phyloP scores from a whole-genome alignment of 2,888 invertebrate species.

The Linnaemya vulpina region DNA sequence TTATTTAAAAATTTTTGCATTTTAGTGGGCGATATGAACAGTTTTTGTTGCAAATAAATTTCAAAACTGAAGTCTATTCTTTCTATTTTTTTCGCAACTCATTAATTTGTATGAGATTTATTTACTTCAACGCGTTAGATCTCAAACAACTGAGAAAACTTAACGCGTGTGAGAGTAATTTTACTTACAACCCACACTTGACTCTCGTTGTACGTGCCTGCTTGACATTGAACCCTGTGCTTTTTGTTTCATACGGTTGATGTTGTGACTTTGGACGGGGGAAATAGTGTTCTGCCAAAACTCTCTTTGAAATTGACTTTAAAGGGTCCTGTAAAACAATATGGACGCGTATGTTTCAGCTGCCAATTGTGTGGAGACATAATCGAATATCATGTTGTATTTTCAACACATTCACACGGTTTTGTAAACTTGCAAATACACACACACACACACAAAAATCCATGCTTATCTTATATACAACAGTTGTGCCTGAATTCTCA shows the following conservation, averaged over 20 bases:
- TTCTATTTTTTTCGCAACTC: constrained; percentile 50
- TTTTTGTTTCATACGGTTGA: no score
- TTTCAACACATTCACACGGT: no score
- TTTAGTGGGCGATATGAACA: no score
- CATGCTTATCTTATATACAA: not conserved
- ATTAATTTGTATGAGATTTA: constrained; percentile 66
- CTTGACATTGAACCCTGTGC: no score
- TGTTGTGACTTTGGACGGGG: not conserved
- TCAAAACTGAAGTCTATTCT: no score
- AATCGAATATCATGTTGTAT: constrained; percentile 37
- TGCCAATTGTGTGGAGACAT: not conserved
- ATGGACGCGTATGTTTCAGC: not conserved
- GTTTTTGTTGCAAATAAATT: no score
- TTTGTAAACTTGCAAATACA: not conserved
- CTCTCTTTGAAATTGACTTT: not conserved
- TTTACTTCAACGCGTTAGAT: constrained; percentile 50
- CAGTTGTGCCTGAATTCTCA: constrained; percentile 12
- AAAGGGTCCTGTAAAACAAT: not conserved
- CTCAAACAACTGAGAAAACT: constrained; percentile 20
- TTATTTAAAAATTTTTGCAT: no score
- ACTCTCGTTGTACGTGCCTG: not conserved
- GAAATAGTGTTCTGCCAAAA: not conserved
- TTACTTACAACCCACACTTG: not conserved
- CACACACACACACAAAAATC: not conserved
- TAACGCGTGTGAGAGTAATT: constrained; percentile 21